Evolutionary conservation across 2,797 vertebrate genomes (phyloP).

Genomic region (Syndactyla subalaris): DNA sequence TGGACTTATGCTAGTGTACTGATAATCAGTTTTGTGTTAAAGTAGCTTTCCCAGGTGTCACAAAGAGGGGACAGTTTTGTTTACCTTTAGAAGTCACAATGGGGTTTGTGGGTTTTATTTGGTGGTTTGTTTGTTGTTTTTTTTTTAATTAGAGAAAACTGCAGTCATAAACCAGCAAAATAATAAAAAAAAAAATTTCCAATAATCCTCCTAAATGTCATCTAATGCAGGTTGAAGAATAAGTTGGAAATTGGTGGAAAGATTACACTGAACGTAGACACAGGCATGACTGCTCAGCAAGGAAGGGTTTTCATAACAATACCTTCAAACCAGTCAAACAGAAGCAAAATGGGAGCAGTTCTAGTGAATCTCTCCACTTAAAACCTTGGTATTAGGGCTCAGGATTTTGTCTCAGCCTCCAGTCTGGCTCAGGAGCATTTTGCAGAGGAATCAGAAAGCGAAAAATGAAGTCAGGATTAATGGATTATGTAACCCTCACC

Average conservation of each 20-base stretch:
- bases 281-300: not conserved
- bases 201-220: not conserved
- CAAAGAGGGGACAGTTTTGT: accelerated
- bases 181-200: not conserved
- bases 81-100: not conserved
- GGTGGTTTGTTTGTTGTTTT: not conserved
- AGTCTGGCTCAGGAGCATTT: not conserved
- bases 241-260: not conserved
- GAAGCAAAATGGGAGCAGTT: not conserved
- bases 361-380: not conserved
- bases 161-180: not conserved
- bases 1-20: not conserved
- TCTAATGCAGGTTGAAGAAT: not conserved
- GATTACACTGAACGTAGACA: not conserved
- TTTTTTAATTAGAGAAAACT: not conserved
- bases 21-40: not conserved
- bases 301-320: not conserved
- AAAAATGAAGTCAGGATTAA: not conserved
- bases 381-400: not conserved
- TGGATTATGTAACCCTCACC: not conserved
- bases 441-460: not conserved
- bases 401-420: not conserved
- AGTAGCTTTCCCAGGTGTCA: not conserved
- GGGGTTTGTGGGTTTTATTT: not conserved
- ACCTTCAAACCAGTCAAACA: not conserved